phyloP scores from a whole-genome alignment of 2,797 vertebrate genomes.

The Cygnus olor region DNA sequence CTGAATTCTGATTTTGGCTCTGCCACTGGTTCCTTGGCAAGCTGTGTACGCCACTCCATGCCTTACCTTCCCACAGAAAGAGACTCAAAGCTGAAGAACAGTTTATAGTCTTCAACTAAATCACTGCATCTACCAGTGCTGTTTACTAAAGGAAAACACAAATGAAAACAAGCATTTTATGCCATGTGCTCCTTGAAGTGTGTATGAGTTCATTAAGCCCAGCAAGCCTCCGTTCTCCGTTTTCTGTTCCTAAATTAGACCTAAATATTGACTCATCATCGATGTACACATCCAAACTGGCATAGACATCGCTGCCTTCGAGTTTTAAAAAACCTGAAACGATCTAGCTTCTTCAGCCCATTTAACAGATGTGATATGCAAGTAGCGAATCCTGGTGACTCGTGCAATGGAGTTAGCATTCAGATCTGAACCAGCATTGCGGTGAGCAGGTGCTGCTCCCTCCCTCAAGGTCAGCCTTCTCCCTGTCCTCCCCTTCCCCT shows the following conservation, averaged over 20 bases:
- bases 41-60: neutral
- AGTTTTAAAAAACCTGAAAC: neutral
- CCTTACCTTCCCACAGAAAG: constrained; percentile 17
- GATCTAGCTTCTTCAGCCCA: neutral
- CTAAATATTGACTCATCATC: constrained; percentile 1
- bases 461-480: neutral
- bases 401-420: neutral
- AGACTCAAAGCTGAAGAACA: neutral
- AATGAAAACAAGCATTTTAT: neutral
- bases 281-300: neutral
- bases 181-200: neutral
- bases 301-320: neutral
- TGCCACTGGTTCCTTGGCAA: constrained; percentile 24
- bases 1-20: constrained; percentile 44
- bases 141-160: neutral
- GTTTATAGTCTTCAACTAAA: neutral
- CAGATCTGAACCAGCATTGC: neutral
- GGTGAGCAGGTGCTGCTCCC: neutral
- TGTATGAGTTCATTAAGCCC: neutral
- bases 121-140: neutral
- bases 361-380: neutral
- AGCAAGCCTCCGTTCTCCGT: neutral
- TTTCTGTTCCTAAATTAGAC: constrained; percentile 8
- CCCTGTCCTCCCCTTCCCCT: neutral
- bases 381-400: neutral